These are phyloP conservation scores for Eupithecia exiguata DNA, from an alignment of 2,888 invertebrate genomes.

Conservation along the genomic window DNA sequence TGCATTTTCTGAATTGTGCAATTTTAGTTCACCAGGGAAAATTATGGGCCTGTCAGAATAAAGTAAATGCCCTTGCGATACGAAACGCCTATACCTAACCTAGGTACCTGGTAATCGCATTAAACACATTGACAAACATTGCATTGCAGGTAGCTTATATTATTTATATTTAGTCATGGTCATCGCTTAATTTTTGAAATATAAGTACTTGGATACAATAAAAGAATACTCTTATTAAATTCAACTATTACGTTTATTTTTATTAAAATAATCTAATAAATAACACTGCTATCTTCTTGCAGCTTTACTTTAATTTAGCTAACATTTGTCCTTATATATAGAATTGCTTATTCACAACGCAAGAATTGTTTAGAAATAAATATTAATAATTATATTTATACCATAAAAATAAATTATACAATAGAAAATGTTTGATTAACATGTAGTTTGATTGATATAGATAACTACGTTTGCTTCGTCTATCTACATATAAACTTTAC, in stretches of 20 bases:
- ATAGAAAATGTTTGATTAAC: background rate
- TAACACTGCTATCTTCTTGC: conserved; percentile 31
- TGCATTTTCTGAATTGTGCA: conserved; percentile 28
- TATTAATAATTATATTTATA: background rate
- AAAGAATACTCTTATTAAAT: background rate
- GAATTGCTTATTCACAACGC: conserved; percentile 38
- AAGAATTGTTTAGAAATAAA: conserved; percentile 5
- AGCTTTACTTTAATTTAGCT: conserved; percentile 28
- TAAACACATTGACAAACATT: background rate
- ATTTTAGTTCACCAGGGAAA: conserved; percentile 13
- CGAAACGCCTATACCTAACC: background rate
- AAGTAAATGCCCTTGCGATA: background rate
- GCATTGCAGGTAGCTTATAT: background rate
- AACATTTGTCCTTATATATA: conserved; percentile 29
- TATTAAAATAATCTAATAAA: conserved; percentile 24
- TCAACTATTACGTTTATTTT: background rate
- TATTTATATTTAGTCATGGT: conserved; percentile 28
- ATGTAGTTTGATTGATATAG: background rate
- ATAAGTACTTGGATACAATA: conserved; percentile 17
- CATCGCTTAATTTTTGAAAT: conserved; percentile 29
- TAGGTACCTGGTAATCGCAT: background rate
- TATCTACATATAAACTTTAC: background rate
- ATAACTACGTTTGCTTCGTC: background rate
- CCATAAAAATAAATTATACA: background rate
- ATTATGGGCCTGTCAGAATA: conserved; percentile 5